Evolutionary conservation across 2,888 invertebrate genomes (phyloP).

Genomic region (Lissocephala sabroskyi): DNA sequence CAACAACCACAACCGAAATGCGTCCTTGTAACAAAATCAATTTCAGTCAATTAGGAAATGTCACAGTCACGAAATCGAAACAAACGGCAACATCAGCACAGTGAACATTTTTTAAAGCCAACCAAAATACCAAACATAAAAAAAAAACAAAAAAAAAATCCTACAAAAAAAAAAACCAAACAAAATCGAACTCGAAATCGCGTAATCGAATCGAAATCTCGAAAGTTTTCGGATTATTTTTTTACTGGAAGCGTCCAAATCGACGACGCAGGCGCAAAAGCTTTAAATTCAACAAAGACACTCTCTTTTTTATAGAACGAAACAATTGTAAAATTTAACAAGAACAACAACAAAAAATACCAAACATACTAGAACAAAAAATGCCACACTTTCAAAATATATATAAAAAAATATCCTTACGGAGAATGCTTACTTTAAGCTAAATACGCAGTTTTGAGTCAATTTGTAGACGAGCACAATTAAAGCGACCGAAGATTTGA

Average conservation of each 20-base stretch:
- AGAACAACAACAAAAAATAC: constrained; percentile 29
- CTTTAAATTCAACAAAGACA: constrained; percentile 55
- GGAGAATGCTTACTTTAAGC: constrained; percentile 42
- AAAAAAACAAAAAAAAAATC: constrained; percentile 18
- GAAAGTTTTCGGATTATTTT: constrained; percentile 50
- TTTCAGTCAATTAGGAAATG: constrained; percentile 69
- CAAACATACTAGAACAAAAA: constrained; percentile 40
- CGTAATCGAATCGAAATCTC: not conserved
- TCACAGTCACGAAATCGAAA: constrained; percentile 40
- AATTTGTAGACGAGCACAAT: constrained; percentile 45
- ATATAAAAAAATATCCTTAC: constrained; percentile 22
- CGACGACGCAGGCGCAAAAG: constrained; percentile 60
- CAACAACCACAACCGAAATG: constrained; percentile 41
- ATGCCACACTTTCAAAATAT: constrained; percentile 43
- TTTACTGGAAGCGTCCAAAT: constrained; percentile 34
- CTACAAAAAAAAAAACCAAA: constrained; percentile 23
- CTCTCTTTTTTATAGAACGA: constrained; percentile 36
- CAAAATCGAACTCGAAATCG: constrained; percentile 27
- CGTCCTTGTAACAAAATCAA: constrained; percentile 71
- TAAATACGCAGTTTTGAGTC: constrained; percentile 42
- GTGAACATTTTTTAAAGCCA: constrained; percentile 20
- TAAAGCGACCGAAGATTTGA: constrained; percentile 3
- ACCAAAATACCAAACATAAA: constrained; percentile 19
- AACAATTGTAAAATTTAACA: constrained; percentile 5
- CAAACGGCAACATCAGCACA: constrained; percentile 29